Evolutionary conservation across 30 jellyfish, hydroid and myxozoan species (phyloP).

Genomic region (Cassiopea andromeda): DNA sequence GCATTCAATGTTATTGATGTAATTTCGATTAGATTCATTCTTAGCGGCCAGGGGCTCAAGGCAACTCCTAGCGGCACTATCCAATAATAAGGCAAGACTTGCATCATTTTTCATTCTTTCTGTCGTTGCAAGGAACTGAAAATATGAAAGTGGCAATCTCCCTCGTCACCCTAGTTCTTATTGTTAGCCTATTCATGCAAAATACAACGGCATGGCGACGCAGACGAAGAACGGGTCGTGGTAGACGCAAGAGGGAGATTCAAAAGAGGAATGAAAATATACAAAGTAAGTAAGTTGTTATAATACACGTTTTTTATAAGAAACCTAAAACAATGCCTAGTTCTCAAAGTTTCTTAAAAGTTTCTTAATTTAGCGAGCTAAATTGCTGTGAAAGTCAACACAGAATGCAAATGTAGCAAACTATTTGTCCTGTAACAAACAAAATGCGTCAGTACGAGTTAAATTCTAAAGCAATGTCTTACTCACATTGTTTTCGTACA

Average conservation of each 20-base stretch:
- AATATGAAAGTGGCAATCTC: background rate
- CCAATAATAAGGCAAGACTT: background rate
- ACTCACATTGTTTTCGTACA: too few species aligned
- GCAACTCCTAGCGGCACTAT: background rate
- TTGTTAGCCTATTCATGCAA: background rate
- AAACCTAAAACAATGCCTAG: too few species aligned
- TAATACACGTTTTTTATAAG: background rate
- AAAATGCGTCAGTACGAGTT: too few species aligned
- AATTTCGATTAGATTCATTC: too few species aligned
- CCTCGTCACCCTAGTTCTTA: background rate
- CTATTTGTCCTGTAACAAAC: too few species aligned
- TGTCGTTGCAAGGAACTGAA: background rate
- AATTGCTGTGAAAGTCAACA: too few species aligned
- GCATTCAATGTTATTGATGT: too few species aligned
- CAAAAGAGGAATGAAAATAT: background rate
- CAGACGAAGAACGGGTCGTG: conserved; percentile 12
- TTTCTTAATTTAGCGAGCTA: too few species aligned
- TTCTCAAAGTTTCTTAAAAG: too few species aligned
- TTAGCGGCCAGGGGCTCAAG: background rate
- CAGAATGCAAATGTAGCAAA: too few species aligned
- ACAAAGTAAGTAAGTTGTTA: background rate
- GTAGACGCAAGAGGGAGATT: background rate
- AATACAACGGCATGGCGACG: conserved; percentile 29
- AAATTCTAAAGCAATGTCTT: too few species aligned
- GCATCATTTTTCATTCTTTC: background rate